Percentiles rank a stretch among this genome's conserved stretches.
These are phyloP conservation scores for Subacronicta megacephala DNA, from an alignment of 2,888 invertebrate genomes.

Conservation along the genomic window DNA sequence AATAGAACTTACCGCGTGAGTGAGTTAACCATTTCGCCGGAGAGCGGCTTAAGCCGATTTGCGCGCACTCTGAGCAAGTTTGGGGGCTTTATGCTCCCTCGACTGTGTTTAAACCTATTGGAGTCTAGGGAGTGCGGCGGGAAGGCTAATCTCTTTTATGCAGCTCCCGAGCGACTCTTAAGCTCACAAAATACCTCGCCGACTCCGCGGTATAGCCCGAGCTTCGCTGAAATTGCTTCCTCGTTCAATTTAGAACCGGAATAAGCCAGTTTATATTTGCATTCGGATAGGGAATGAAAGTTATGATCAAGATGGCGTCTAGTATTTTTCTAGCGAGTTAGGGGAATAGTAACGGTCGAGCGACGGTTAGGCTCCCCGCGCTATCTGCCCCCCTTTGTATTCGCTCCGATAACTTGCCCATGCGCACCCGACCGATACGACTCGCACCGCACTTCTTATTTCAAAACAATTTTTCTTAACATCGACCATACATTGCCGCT, in stretches of 20 bases:
- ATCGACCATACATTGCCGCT: conserved; percentile 78
- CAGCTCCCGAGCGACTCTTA: conserved; percentile 62
- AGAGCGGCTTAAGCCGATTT: conserved; percentile 80
- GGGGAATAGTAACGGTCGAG: conserved; percentile 89
- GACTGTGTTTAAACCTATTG: conserved; percentile 72
- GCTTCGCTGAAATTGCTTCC: conserved; percentile 73
- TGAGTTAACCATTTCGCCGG: conserved; percentile 67
- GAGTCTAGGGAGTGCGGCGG: conserved; percentile 70
- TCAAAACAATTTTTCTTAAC: conserved; percentile 80
- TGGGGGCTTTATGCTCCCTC: conserved; percentile 72
- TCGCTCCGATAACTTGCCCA: conserved; percentile 90
- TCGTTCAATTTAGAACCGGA: conserved; percentile 74
- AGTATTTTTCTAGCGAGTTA: conserved; percentile 87
- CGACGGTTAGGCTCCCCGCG: conserved; percentile 88
- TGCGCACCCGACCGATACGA: conserved; percentile 89
- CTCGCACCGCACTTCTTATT: conserved; percentile 84
- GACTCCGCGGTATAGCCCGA: conserved; percentile 58
- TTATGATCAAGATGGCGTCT: conserved; percentile 82
- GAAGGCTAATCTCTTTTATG: conserved; percentile 79
- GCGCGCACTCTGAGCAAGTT: conserved; percentile 68
- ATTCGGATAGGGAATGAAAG: conserved; percentile 67
- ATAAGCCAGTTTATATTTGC: conserved; percentile 72
- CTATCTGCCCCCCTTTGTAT: conserved; percentile 89
- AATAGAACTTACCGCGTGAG: conserved; percentile 54
- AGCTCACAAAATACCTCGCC: conserved; percentile 68